These are phyloP conservation scores for Peucedramus taeniatus DNA, from an alignment of 2,113 vertebrate genomes.

Conservation along the genomic window DNA sequence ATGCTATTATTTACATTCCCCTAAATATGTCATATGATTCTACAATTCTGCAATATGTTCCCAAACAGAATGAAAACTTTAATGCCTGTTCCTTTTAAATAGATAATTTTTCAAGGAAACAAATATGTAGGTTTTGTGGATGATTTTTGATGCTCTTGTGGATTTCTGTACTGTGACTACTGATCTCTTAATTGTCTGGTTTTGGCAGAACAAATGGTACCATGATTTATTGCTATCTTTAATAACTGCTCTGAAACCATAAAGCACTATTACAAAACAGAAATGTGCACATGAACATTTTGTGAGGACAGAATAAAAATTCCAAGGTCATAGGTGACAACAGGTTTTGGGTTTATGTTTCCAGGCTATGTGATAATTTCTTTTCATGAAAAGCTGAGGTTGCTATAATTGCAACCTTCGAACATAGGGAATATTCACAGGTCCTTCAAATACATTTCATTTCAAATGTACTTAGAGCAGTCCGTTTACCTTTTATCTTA, in stretches of 20 bases:
- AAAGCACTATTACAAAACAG: not conserved
- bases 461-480: not conserved
- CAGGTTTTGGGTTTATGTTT: not conserved
- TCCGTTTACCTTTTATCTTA: not conserved
- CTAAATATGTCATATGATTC: not conserved
- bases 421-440: not conserved
- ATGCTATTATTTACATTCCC: not conserved
- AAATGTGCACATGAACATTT: not conserved
- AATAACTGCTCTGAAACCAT: constrained; percentile 3
- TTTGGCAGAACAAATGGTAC: constrained; percentile 42
- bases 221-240: not conserved
- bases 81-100: not conserved
- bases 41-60: not conserved
- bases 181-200: not conserved
- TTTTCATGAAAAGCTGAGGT: not conserved
- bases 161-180: not conserved
- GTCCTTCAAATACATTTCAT: not conserved
- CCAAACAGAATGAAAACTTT: not conserved
- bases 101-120: not conserved
- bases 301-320: not conserved
- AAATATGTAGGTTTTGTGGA: not conserved
- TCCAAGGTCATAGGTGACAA: not conserved
- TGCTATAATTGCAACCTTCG: not conserved
- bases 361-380: not conserved
- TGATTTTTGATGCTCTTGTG: not conserved